These are phyloP conservation scores for Aptenodytes forsteri DNA, from an alignment of 2,113 vertebrate genomes.

Conservation along the genomic window DNA sequence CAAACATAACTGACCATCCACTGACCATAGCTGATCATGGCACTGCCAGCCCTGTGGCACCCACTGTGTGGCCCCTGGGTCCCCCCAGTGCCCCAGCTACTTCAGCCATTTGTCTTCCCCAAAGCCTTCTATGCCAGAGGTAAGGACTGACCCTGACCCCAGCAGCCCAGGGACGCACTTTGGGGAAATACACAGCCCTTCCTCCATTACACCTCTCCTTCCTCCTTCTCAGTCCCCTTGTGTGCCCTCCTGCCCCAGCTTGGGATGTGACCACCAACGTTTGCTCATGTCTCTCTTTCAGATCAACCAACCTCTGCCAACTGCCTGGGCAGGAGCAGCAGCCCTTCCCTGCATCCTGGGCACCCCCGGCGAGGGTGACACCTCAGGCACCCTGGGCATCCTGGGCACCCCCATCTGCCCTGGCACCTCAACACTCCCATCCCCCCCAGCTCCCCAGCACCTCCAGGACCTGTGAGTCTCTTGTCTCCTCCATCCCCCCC, in stretches of 20 bases:
- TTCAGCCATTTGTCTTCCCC: too few relatives aligned
- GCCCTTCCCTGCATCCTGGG: neutral
- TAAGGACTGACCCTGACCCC: neutral
- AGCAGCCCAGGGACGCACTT: neutral
- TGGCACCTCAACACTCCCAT: rapidly evolving
- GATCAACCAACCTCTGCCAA: neutral
- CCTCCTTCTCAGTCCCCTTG: neutral
- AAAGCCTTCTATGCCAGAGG: neutral
- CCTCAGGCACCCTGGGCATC: too few relatives aligned
- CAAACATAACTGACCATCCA: too few relatives aligned
- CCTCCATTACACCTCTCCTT: neutral
- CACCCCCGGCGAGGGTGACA: too few relatives aligned
- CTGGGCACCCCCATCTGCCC: neutral
- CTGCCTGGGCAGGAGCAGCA: neutral
- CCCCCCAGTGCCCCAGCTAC: too few relatives aligned
- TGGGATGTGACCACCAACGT: rapidly evolving
- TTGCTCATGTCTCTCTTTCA: neutral
- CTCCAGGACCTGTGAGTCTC: neutral
- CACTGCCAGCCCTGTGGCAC: neutral
- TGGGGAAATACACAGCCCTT: neutral
- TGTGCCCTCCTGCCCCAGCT: rapidly evolving
- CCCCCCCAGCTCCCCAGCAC: too few relatives aligned
- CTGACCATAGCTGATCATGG: neutral
- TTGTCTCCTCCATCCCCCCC: too few relatives aligned
- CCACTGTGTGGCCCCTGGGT: neutral